Evolutionary conservation across 2,797 vertebrate species (phyloP), one percentile per base, ranked within the genome.

Genomic region (Nasua narica): DNA sequence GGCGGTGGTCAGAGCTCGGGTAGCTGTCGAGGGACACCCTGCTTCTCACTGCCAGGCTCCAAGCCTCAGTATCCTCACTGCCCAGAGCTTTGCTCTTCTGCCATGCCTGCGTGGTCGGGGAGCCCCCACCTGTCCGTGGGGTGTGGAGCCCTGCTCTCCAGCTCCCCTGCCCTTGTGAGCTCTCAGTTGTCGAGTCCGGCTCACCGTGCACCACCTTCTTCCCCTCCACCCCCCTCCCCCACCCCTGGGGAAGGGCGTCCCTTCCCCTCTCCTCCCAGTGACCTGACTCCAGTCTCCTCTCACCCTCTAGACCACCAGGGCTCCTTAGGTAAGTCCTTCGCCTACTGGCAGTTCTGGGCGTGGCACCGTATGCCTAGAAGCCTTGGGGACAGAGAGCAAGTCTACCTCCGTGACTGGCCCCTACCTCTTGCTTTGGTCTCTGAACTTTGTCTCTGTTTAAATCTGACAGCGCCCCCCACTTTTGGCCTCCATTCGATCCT

Each of bases 161-260:
- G 37, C 46, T 18, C 32, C 27, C 54, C 18, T 43, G 37, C 46
- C 40, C 52, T 78, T 32, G 40, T 29, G 84, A 37, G 29, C 37
- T 1, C 2, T 40, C 4, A 1, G 56, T 90, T 29, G 9, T 54
- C 29, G 46, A 40, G 5, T 18, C 27, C 37, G 67, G 32, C 56
- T 65, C 56, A 23, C 29, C 8, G 1, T 27, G 12, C 9, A 21
- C 50, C 15, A 3, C 35, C 35, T 43, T 12, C 23, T 18, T 74
- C 29, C 14, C 14, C 19, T 54, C 54, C 6, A 2, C 10, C 1
- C 15, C 40, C 7, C 15, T n/a, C 7, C 40, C 40, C 0, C 0
- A 23, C 35, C 48, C 35, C 3, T 14, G 2, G 2, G 6, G 35
- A 52, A 40, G 50, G 14, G 32, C 10, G 2, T 27, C 40, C 40